phyloP scores from a whole-genome alignment of 2,888 invertebrate species.

The Cataglyphis livida region DNA sequence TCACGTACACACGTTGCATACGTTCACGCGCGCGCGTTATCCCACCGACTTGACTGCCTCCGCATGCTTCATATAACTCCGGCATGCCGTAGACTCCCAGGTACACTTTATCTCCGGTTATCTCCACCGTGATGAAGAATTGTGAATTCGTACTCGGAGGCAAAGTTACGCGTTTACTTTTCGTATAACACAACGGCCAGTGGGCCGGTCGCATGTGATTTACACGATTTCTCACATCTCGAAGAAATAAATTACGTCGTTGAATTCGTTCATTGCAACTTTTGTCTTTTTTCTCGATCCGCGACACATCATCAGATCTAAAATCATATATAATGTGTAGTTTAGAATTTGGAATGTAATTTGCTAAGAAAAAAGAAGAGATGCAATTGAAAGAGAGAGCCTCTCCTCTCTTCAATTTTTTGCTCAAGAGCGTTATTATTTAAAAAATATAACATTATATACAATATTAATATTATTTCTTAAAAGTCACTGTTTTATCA shows the following conservation, averaged over 20 bases:
- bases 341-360: background rate
- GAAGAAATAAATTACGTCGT: conserved; percentile 74
- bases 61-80: conserved; percentile 43
- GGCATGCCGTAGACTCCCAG: conserved; percentile 4
- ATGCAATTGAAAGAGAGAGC: background rate
- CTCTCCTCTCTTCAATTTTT: background rate
- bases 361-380: background rate
- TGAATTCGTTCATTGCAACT: conserved; percentile 47
- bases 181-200: conserved; percentile 26
- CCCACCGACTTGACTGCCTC: conserved; percentile 43
- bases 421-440: background rate
- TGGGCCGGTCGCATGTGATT: conserved; percentile 72
- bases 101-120: conserved; percentile 72
- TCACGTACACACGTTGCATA: conserved; percentile 18
- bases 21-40: conserved; percentile 18
- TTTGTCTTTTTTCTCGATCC: conserved; percentile 28
- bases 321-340: background rate
- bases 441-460: background rate
- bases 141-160: conserved; percentile 73
- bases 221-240: conserved; percentile 70
- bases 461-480: background rate
- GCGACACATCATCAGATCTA: background rate
- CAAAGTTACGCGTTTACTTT: conserved; percentile 60
- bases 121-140: conserved; percentile 69
- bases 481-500: background rate